These are phyloP conservation scores for Fistularia tabacaria DNA, from an alignment of 2,797 vertebrate genomes.

Conservation along the genomic window DNA sequence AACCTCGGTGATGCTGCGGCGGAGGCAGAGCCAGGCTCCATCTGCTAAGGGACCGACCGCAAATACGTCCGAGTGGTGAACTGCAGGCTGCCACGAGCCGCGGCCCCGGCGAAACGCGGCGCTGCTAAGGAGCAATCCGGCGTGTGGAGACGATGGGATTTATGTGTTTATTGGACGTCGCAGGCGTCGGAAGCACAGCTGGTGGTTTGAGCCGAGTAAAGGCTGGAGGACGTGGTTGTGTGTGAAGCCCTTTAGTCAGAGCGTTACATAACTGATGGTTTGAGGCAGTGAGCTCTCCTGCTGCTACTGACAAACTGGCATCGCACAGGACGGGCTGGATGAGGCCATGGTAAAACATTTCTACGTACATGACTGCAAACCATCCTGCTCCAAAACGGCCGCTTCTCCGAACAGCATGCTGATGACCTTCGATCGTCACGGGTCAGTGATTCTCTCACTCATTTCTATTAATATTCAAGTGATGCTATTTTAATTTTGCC, in stretches of 20 bases:
- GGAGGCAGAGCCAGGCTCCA: constrained; percentile 20
- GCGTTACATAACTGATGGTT: constrained; percentile 47
- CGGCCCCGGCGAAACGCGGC: neutral
- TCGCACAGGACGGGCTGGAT: constrained; percentile 30
- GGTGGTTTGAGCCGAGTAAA: constrained; percentile 4
- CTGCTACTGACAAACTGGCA: constrained; percentile 46
- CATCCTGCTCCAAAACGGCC: constrained; percentile 3
- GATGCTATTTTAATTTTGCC: neutral
- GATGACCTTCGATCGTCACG: neutral
- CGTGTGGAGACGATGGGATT: neutral
- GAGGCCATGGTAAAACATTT: constrained; percentile 27
- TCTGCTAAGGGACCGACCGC: constrained; percentile 19
- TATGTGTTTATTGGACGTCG: neutral
- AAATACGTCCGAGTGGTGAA: constrained; percentile 6
- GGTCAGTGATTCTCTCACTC: neutral
- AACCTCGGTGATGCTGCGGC: constrained; percentile 25
- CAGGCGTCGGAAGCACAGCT: neutral
- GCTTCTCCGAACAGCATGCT: constrained; percentile 7
- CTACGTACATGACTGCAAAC: constrained; percentile 16
- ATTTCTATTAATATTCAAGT: neutral
- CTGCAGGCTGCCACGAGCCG: constrained; percentile 4
- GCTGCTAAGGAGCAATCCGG: neutral
- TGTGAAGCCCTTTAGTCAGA: constrained; percentile 44
- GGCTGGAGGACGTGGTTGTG: constrained; percentile 23
- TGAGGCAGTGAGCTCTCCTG: constrained; percentile 35